Base-by-base conservation (phyloP, 1,140 invertebrate genomes). In the Patella vulgata region DNA sequence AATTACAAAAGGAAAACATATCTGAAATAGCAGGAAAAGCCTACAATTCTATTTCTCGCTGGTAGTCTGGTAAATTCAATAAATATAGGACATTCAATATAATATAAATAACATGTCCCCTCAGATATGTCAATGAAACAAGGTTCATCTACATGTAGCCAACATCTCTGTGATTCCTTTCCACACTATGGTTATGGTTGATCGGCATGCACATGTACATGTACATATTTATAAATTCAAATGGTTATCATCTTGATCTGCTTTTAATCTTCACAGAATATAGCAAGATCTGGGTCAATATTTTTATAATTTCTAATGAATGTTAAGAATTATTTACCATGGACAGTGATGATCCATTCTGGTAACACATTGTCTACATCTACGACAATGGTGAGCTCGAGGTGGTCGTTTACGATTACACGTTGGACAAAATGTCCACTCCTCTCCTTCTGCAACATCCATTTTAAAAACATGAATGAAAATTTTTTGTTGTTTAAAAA, bases 301-400 rank as follows among this genome's bases (percentile, higher is more conserved):
- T 55, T 14, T 21, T n/a, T n/a, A n/a, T n/a, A n/a, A n/a, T n/a
- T n/a, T n/a, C n/a, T 30, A 8, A 12, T 39, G 36, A 53, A 8
- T 4, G 25, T 23, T 28, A 14, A 21, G 19, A 52, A 23, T 6
- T 25, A 68, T 70, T 76, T 80, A 90, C 91, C 91, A 92, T 58
- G 91, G 91, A 85, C 92, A 96, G 84, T 95, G 94, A 85, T 96
- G 94, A 84, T 96, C 94, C 93, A 96, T 95, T 76, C 90, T 86
- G 46, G 90, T 85, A 62, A 96, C 91, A 80, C 94, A 96, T 59
- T 93, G 87, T 76, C 92, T 89, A 81, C 94, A 96, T 74, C 95
- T 91, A 64, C 93, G 87, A 83, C 94, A 96, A 80, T 96, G 94
- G 84, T 95, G 93, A 36, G 93, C 92, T 70, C 92, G 82, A 17